Evolutionary conservation across 1,140 invertebrate genomes (phyloP).

Genomic region (Chlorops oryzae): DNA sequence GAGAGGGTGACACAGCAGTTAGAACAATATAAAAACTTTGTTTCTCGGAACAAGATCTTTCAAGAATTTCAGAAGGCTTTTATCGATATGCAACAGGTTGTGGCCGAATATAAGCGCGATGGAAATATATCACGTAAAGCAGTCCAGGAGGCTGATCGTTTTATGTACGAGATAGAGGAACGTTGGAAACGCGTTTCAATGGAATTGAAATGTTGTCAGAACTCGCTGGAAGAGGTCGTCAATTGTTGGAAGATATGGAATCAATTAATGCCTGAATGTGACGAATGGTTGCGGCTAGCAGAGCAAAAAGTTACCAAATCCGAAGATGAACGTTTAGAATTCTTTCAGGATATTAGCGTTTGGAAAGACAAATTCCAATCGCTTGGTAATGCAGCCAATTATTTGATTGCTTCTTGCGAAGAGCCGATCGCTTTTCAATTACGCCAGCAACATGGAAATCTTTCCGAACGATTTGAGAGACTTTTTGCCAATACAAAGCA

Average conservation of each 20-base stretch:
- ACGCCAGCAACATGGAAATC: conserved; percentile 63
- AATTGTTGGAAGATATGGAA: conserved; percentile 84
- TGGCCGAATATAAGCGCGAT: conserved; percentile 84
- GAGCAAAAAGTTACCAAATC: conserved; percentile 67
- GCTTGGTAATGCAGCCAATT: conserved; percentile 78
- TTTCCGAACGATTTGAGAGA: conserved; percentile 73
- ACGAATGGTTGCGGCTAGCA: conserved; percentile 72
- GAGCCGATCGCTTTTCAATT: conserved; percentile 71
- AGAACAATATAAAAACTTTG: conserved; percentile 86
- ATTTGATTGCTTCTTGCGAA: conserved; percentile 79
- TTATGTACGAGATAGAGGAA: conserved; percentile 78
- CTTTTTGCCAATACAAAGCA: conserved; percentile 74
- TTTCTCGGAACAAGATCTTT: conserved; percentile 85
- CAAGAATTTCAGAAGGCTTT: conserved; percentile 91
- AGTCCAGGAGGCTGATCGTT: conserved; percentile 69
- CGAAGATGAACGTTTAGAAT: conserved; percentile 82
- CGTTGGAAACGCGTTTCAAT: conserved; percentile 86
- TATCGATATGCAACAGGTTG: conserved; percentile 83
- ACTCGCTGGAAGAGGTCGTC: conserved; percentile 81
- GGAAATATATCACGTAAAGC: conserved; percentile 75
- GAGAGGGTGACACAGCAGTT: conserved; percentile 77
- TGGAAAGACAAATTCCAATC: conserved; percentile 85
- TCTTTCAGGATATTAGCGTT: conserved; percentile 80
- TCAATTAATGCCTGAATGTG: conserved; percentile 64
- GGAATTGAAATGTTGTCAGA: conserved; percentile 82